A percentile compares a stretch with the other conserved stretches of the same genome.
These are phyloP conservation scores for Operophtera brumata DNA, from an alignment of 2,888 invertebrate species.

Conservation along the genomic window DNA sequence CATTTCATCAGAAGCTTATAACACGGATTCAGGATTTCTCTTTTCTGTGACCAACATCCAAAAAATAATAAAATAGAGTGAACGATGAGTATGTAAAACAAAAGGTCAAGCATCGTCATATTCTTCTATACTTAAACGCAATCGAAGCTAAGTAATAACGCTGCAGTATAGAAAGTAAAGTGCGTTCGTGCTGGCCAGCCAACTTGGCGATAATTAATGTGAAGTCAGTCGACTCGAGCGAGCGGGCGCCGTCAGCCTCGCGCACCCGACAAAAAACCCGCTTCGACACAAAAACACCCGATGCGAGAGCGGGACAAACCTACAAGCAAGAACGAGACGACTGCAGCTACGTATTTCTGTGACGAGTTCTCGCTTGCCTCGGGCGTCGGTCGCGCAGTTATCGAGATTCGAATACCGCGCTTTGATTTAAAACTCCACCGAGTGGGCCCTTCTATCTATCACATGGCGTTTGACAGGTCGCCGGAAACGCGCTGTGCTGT, in stretches of 20 bases:
- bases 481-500: conserved; percentile 73
- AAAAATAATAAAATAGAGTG: background rate
- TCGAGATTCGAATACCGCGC: conserved; percentile 73
- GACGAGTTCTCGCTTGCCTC: conserved; percentile 75
- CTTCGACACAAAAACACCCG: conserved; percentile 79
- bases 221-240: conserved; percentile 68
- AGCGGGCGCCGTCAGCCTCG: conserved; percentile 66
- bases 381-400: conserved; percentile 70
- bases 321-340: conserved; percentile 55
- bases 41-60: background rate
- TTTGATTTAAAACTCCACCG: conserved; percentile 77
- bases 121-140: background rate
- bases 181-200: conserved; percentile 69
- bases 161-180: conserved; percentile 75
- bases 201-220: conserved; percentile 77
- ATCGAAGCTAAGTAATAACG: conserved; percentile 39
- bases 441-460: conserved; percentile 81
- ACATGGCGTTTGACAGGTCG: conserved; percentile 80
- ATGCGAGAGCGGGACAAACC: conserved; percentile 58
- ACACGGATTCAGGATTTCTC: background rate
- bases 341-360: conserved; percentile 71
- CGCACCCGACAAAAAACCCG: conserved; percentile 75
- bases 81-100: background rate
- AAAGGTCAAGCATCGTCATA: background rate
- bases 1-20: background rate